Evolutionary conservation across 2,797 vertebrate genomes (phyloP), one percentile per base, ranked within the genome.

Genomic region (Sylvia borin): DNA sequence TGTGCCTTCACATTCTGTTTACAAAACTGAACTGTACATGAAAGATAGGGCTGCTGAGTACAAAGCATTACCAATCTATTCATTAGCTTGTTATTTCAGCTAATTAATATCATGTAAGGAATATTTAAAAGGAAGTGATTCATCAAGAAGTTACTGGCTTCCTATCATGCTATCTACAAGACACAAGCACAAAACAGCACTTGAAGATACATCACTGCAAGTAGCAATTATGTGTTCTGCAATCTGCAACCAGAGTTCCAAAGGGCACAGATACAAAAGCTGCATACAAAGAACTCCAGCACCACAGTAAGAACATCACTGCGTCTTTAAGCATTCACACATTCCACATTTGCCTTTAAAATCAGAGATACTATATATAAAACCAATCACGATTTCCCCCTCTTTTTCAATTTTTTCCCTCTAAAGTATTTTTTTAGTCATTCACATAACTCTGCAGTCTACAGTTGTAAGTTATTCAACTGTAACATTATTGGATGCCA

Each of bases 141-240:
- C n/a, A 92, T 55, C 31, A 76, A 60, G 50, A 88, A 91, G n/a
- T 76, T 60, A 70, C 25, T 74, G 58, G n/a, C 40, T 90, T 91
- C 58, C 73, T 88, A 88, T 70, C n/a, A 25, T 24, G 29, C 32
- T 74, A 73, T 76, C 55, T 81, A 73, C 32, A 73, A 83, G 64
- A 86, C 11, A 51, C 7, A 29, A 85, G 26, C 58, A 82, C 62
- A 82, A 57, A 84, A 10, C 43, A 89, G 34, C 12, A 38, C 13
- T 89, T 50, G 22, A 54, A 88, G 54, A 81, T 13, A 81, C 4
- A 16, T 78, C 79, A 88, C 26, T 50, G 34, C 60, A 71, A 64
- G 86, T 13, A 92, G 40, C 36, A 90, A 78, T 48, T 94, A 24
- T 5, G 20, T 62, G 26, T 48, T 93, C 31, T 76, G 40, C 55